Conservation (phyloP, 2,113 vertebrate genomes). For the Scortum barcoo region DNA sequence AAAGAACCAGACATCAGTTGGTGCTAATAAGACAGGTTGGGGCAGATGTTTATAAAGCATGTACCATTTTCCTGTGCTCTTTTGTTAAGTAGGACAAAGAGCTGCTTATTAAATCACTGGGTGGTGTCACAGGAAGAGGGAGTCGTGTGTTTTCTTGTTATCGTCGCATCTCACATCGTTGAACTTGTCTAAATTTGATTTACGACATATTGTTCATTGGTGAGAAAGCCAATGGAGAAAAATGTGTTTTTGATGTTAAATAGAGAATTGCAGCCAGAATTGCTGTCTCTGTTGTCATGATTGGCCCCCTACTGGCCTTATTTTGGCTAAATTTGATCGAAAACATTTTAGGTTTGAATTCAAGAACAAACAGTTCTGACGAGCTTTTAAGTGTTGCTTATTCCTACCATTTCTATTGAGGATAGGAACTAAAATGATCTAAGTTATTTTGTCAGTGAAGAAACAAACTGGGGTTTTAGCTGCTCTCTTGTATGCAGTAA, state of each 20-base stretch:
- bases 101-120: slow-evolving; percentile 21
- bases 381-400: not conserved
- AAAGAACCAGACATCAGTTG: slow-evolving; percentile 66
- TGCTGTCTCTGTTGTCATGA: not conserved
- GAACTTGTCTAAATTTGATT: slow-evolving; percentile 26
- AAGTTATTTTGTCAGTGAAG: not conserved
- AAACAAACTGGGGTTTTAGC: not conserved
- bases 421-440: not conserved
- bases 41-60: slow-evolving; percentile 59
- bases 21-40: slow-evolving; percentile 69
- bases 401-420: not conserved
- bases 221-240: slow-evolving; percentile 11
- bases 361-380: not conserved
- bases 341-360: slow-evolving; percentile 9
- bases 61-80: slow-evolving; percentile 28
- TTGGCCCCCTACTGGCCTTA: not conserved
- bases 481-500: not conserved
- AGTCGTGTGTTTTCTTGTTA: slow-evolving; percentile 41
- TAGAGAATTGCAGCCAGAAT: not conserved
- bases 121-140: slow-evolving; percentile 42
- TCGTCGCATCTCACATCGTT: slow-evolving; percentile 41
- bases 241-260: not conserved
- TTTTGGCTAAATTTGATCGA: slow-evolving; percentile 1
- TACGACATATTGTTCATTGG: not conserved
- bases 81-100: slow-evolving; percentile 43